These are phyloP conservation scores for Sebastes itinus DNA, from an alignment of 2,797 vertebrate species.

Conservation along the genomic window DNA sequence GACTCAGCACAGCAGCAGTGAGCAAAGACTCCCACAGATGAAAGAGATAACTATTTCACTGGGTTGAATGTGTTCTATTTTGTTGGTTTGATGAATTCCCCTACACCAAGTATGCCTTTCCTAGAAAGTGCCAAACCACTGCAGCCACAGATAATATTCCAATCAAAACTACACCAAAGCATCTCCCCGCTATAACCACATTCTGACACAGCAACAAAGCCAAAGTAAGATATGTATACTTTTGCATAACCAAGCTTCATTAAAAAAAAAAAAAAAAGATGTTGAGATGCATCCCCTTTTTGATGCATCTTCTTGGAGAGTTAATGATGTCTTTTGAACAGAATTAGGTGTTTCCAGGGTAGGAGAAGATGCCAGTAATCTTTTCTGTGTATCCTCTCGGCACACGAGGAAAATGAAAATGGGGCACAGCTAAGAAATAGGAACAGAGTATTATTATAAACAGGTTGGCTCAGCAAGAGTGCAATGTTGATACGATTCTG, in stretches of 20 bases:
- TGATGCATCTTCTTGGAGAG: background rate
- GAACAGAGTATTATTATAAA: background rate
- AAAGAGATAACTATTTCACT: conserved; percentile 47
- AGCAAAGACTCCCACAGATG: conserved; percentile 51
- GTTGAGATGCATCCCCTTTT: background rate
- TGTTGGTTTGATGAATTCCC: conserved; percentile 59
- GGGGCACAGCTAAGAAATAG: background rate
- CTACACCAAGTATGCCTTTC: conserved; percentile 31
- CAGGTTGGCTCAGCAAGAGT: background rate
- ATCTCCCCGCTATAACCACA: conserved; percentile 21
- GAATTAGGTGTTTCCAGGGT: background rate
- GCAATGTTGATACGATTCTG: background rate
- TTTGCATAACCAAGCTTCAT: background rate
- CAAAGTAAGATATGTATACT: background rate
- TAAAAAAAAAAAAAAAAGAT: background rate
- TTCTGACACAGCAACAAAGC: conserved; percentile 5
- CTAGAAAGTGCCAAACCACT: conserved; percentile 52
- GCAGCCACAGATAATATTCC: conserved; percentile 54
- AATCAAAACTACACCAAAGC: conserved; percentile 55
- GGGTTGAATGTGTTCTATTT: conserved; percentile 33
- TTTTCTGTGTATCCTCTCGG: background rate
- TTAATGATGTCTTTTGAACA: background rate
- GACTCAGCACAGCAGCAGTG: conserved; percentile 46
- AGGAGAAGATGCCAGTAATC: background rate
- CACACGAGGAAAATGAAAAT: background rate